A percentile compares a stretch with the other conserved stretches of the same genome.
Conservation (phyloP, 2,113 vertebrate genomes). For the Leptosomus discolor region DNA sequence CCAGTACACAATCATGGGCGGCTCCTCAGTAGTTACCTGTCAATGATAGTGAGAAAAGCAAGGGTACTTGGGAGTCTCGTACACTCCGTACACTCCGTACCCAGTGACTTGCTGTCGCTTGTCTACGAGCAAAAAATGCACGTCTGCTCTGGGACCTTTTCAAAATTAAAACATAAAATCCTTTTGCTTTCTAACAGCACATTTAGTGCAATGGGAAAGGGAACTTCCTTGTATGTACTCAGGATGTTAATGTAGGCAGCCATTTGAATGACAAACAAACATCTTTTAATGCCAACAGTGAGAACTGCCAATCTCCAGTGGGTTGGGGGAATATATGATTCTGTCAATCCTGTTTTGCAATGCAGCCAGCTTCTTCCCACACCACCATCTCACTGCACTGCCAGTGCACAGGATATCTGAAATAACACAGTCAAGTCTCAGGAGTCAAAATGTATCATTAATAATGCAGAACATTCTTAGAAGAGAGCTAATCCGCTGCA, state of each 20-base stretch:
- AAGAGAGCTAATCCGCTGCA: not conserved
- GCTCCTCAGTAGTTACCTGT: not conserved
- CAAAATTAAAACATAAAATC: not conserved
- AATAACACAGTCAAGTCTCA: not conserved
- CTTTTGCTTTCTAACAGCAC: not conserved
- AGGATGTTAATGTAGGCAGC: not conserved
- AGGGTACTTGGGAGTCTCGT: too few species aligned
- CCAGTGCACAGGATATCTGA: not conserved
- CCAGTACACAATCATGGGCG: not conserved
- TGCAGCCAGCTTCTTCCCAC: not conserved
- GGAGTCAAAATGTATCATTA: not conserved
- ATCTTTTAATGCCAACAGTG: not conserved
- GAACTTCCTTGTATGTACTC: not conserved
- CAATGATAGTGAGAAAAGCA: not conserved
- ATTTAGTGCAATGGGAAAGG: not conserved
- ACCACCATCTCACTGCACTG: not conserved
- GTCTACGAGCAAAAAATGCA: fast-evolving
- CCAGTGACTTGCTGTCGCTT: fast-evolving
- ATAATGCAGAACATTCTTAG: not conserved
- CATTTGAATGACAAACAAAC: not conserved
- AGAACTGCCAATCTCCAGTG: not conserved
- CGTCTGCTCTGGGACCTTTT: not conserved
- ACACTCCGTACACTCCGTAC: not conserved
- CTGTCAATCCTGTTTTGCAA: not conserved
- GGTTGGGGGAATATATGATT: fast-evolving